Percentiles rank a stretch among this genome's conserved stretches.
These are phyloP conservation scores for Lypha dubia DNA, from an alignment of 2,888 invertebrate species.

Conservation along the genomic window DNA sequence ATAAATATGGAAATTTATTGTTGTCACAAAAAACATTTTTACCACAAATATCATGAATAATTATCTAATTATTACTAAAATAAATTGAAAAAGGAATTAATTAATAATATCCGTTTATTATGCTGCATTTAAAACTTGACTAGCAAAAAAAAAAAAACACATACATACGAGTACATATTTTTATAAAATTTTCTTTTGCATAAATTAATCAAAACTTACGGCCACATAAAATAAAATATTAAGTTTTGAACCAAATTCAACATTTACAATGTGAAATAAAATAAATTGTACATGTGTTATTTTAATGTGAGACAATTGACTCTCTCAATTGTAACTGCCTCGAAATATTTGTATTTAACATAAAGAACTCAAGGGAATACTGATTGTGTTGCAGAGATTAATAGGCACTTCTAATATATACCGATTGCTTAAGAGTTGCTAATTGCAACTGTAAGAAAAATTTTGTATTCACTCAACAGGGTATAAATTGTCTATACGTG, in stretches of 20 bases:
- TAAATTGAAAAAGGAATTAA: constrained; percentile 51
- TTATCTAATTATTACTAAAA: constrained; percentile 44
- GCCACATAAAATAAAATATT: constrained; percentile 50
- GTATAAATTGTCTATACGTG: too few relatives aligned
- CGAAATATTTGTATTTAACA: too few relatives aligned
- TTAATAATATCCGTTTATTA: constrained; percentile 23
- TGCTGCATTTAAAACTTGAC: background rate
- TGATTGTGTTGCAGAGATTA: too few relatives aligned
- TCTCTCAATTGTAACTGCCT: too few relatives aligned
- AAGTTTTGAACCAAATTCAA: constrained; percentile 43
- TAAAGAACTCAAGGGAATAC: too few relatives aligned
- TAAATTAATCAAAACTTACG: constrained; percentile 57
- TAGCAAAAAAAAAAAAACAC: background rate
- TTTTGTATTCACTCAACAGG: too few relatives aligned
- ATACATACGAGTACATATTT: constrained; percentile 22
- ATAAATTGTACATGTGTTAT: background rate
- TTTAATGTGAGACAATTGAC: too few relatives aligned
- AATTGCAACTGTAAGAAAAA: too few relatives aligned
- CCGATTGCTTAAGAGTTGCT: too few relatives aligned
- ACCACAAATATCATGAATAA: constrained; percentile 34
- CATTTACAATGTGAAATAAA: constrained; percentile 10
- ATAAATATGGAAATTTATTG: background rate
- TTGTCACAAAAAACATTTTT: background rate
- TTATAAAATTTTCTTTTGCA: constrained; percentile 32
- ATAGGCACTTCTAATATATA: too few relatives aligned